phyloP scores from a whole-genome alignment of 2,888 invertebrate species.

The Phyto melanocephala region DNA sequence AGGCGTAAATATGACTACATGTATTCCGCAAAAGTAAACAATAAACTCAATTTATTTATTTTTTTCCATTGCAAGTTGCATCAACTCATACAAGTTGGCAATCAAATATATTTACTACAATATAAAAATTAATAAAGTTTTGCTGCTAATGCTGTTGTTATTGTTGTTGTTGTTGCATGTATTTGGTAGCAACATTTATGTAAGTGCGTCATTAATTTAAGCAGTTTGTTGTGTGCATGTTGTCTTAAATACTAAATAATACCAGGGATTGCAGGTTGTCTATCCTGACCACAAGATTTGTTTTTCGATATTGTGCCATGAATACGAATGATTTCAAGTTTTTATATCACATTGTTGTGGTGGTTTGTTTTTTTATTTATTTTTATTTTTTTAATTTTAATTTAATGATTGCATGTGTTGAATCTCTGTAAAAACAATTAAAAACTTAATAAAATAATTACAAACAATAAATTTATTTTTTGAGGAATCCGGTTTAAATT shows the following conservation, averaged over 20 bases:
- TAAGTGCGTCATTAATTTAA: slow-evolving; percentile 57
- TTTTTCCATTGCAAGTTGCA: slow-evolving; percentile 4
- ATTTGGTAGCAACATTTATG: slow-evolving; percentile 40
- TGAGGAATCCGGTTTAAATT: too few species aligned
- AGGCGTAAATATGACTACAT: slow-evolving; percentile 12
- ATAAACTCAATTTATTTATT: slow-evolving; percentile 43
- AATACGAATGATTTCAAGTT: slow-evolving; percentile 5
- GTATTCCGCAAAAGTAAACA: slow-evolving; percentile 31
- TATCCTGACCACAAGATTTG: neutral
- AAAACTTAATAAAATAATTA: slow-evolving; percentile 33
- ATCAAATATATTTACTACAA: neutral
- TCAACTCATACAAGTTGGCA: slow-evolving; percentile 25
- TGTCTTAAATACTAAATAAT: slow-evolving; percentile 32
- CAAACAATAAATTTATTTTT: slow-evolving; percentile 9
- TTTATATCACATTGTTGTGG: neutral
- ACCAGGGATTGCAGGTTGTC: neutral
- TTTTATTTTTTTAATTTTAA: neutral
- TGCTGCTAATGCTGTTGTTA: neutral
- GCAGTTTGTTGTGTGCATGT: slow-evolving; percentile 8
- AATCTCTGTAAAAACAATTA: neutral
- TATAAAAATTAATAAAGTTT: slow-evolving; percentile 11
- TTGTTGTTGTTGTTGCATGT: neutral
- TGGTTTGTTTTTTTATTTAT: too few species aligned
- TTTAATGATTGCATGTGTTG: neutral
- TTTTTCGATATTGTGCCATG: neutral